A percentile compares a stretch with the other conserved stretches of the same genome.
Conservation (phyloP, 1,140 invertebrate species). For the Magallana ariakensis region DNA sequence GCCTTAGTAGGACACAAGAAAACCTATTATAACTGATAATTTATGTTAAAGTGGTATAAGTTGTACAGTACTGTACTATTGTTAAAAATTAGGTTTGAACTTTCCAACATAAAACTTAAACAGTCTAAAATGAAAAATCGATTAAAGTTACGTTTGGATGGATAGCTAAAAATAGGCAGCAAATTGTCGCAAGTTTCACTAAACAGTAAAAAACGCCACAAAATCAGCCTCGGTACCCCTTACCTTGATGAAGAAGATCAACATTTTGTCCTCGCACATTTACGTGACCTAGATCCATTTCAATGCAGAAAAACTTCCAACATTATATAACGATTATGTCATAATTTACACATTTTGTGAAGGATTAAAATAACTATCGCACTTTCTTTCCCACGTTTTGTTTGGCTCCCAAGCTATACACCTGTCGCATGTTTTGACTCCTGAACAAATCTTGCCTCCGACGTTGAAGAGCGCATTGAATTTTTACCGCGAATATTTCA, state of each 20-base stretch:
- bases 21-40: too few species aligned
- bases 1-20: neutral
- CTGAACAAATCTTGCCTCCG: neutral
- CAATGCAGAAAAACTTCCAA: neutral
- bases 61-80: too few species aligned
- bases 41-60: too few species aligned
- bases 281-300: constrained; percentile 27
- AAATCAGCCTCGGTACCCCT: neutral
- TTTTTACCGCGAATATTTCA: neutral
- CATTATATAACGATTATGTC: neutral
- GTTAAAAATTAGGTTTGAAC: too few species aligned
- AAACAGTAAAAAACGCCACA: too few species aligned
- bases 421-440: constrained; percentile 22
- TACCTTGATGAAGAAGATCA: constrained; percentile 32
- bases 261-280: constrained; percentile 29
- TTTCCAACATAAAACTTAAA: too few species aligned
- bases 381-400: neutral
- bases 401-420: neutral
- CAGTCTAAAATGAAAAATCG: too few species aligned
- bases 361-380: neutral
- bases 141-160: too few species aligned
- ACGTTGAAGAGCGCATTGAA: neutral
- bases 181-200: too few species aligned
- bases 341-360: neutral
- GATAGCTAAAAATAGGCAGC: too few species aligned